Evolutionary conservation across 2,888 invertebrate species (phyloP).

Genomic region (Salticus scenicus): DNA sequence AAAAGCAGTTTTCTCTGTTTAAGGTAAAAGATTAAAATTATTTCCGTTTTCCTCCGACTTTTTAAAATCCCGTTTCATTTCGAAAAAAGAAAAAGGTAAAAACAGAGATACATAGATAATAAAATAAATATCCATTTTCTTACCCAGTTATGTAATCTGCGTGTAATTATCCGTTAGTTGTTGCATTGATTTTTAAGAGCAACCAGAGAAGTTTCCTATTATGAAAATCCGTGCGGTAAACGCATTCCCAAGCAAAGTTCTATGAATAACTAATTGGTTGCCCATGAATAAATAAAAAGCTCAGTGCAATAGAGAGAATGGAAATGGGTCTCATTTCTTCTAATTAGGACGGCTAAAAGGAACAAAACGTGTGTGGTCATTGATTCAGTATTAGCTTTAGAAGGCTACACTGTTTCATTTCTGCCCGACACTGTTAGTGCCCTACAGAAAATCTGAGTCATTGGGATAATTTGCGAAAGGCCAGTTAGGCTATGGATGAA

Average conservation of each 20-base stretch:
- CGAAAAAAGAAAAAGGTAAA: too few relatives aligned
- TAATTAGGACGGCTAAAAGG: conserved; percentile 43
- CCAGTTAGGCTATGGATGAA: conserved; percentile 35
- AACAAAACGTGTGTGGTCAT: conserved; percentile 37
- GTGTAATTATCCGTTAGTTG: conserved; percentile 2
- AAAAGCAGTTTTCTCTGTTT: too few relatives aligned
- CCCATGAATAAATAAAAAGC: conserved; percentile 51
- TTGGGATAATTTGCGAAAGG: conserved; percentile 43
- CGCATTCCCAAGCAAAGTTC: not conserved
- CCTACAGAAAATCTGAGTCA: conserved; percentile 47
- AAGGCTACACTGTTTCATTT: conserved; percentile 27
- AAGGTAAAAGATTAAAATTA: too few relatives aligned
- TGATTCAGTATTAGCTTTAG: conserved; percentile 28
- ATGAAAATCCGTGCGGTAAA: conserved; percentile 7
- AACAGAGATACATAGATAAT: too few relatives aligned
- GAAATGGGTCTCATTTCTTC: conserved; percentile 51
- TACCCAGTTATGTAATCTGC: not conserved
- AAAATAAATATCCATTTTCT: too few relatives aligned
- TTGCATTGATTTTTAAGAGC: not conserved
- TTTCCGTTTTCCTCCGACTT: too few relatives aligned
- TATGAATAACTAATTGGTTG: conserved; percentile 53
- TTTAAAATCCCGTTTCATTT: too few relatives aligned
- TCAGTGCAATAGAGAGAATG: conserved; percentile 41
- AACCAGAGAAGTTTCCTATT: not conserved
- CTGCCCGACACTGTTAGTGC: conserved; percentile 38